Evolutionary conservation across 2,113 vertebrate genomes (phyloP), one percentile per base, ranked within the genome.

Genomic region (Malaclemys terrapin): DNA sequence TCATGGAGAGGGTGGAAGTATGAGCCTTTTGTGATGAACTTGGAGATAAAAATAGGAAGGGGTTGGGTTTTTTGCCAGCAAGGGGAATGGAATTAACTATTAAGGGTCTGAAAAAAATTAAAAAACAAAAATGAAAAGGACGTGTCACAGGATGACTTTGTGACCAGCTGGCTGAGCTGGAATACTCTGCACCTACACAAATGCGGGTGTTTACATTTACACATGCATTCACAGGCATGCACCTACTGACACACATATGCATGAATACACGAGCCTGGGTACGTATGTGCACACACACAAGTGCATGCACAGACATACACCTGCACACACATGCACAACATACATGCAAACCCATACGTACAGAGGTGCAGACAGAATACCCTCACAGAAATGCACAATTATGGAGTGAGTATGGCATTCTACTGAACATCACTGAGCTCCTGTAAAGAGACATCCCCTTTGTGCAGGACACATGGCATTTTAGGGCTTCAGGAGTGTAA

Each of bases 31-130:
- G 97, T 98, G 97, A 98, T 98, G 98, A 98, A 98, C 89, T 56
- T 14, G 3, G 86, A 94, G 97, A 97, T 98, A 98, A 97, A 98
- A 98, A 97, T 96, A 98, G 97, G 96, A 94, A 90, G 93, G 88
- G 89, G 79, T 45, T 57, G 80, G 65, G 84, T 82, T 92, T 87
- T 81, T 92, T 96, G 96, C 69, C 88, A 95, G 90, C 91, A 89
- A 81, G 81, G 93, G 65, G 82, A 76, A 86, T 2, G 2, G 54
- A 87, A 53, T 97, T 96, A 98, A 97, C 94, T 78, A 45, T 2
- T 87, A 81, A 49, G 2, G 57, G 85, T 5, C 85, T 59, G 91
- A 88, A n/a, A 79, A 79, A 52, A 49, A 47, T 69, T 17, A 3
- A 22, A 69, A 47, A 27, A 57, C 76, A 45, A 53, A 79, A 50